Evolutionary conservation across 2,797 vertebrate species (phyloP), one percentile per base, ranked within the genome.

Genomic region (Pogonophryne albipinna): DNA sequence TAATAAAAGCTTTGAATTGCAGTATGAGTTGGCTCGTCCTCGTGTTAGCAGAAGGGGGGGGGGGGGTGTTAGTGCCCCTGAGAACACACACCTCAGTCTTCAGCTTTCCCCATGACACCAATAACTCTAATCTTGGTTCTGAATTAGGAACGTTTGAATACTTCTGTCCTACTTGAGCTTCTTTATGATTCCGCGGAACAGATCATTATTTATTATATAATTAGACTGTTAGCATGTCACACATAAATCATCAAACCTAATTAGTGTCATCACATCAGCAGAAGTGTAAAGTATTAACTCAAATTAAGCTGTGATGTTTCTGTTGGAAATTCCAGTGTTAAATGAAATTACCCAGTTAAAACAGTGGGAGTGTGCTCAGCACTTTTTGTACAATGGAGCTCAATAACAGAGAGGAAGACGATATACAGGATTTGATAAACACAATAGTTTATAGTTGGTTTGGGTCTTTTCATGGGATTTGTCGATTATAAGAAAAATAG

Each of bases 21-120:
- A 53, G 64, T 66, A 50, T 44, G 76, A 84, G 61, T 69, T 81
- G 71, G 72, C 78, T 78, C 9, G 3, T 77, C 68, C 72, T 78
- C 52, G 58, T 45, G 55, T 64, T 80, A 79, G 77, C 83, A 80
- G 71, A 56, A 72, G 55, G 74, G 66, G 63, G 34, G 78, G 78
- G 71, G 87, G 87, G 80, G 84, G 76, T 90, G 88, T 90, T 87
- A 89, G 75, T 60, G 72, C 81, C 80, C 79, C 81, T 41, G 73
- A 81, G 80, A 86, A 66, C 49, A 55, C 62, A 81, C 72, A 71
- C 74, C 76, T 68, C 81, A 87, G 73, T 56, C 80, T 77, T 69
- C 74, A 81, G 78, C 72, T 71, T 56, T 62, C 64, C 81, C 79
- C 61, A 1, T 0, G 64, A 78, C 64, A 77, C 71, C 74, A 49